These are phyloP conservation scores for Champsocephalus gunnari DNA, from an alignment of 2,797 vertebrate species.

Conservation along the genomic window DNA sequence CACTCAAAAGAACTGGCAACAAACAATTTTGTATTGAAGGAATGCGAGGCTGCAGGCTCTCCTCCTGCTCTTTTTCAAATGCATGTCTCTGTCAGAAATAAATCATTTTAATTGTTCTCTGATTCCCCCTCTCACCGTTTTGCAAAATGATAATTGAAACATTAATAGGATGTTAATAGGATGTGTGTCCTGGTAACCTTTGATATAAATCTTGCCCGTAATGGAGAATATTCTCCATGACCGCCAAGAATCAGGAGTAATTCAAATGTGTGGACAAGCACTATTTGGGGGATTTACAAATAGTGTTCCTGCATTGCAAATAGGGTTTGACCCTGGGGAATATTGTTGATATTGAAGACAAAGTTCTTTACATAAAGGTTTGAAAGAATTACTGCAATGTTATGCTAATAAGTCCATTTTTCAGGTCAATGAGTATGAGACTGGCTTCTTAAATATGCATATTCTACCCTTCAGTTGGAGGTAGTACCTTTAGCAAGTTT, in stretches of 20 bases:
- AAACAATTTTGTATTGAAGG: constrained; percentile 78
- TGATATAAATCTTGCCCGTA: constrained; percentile 82
- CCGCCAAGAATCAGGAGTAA: constrained; percentile 75
- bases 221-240: constrained; percentile 74
- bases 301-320: constrained; percentile 53
- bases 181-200: constrained; percentile 84
- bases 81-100: constrained; percentile 77
- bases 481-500: constrained; percentile 64
- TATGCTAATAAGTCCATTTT: constrained; percentile 53
- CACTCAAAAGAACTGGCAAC: constrained; percentile 69
- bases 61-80: constrained; percentile 60
- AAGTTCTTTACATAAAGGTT: constrained; percentile 14
- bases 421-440: constrained; percentile 63
- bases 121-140: constrained; percentile 74
- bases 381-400: constrained; percentile 25
- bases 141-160: constrained; percentile 83
- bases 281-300: constrained; percentile 71
- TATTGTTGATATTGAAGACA: constrained; percentile 33
- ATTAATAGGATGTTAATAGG: constrained; percentile 84
- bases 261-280: constrained; percentile 75
- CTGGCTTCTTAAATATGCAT: constrained; percentile 61
- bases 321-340: constrained; percentile 43
- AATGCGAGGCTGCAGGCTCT: constrained; percentile 59
- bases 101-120: constrained; percentile 84
- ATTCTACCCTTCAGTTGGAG: constrained; percentile 71